Conservation (phyloP, 2,113 vertebrate species). For the Micromys minutus region DNA sequence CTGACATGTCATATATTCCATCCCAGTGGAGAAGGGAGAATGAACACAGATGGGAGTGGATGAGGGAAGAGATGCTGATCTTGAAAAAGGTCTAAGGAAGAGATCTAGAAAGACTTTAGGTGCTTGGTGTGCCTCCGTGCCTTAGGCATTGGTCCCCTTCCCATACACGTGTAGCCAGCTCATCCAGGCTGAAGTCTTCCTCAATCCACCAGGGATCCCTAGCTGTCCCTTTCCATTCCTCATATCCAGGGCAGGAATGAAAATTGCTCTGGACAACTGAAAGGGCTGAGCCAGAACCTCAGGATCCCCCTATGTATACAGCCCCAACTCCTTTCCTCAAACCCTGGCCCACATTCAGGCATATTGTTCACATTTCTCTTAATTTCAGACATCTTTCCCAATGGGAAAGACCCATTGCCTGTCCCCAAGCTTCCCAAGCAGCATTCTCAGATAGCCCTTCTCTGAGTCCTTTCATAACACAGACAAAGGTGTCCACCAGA, state of each 20-base stretch:
- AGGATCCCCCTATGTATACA: neutral
- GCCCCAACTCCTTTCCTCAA: neutral
- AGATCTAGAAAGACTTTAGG: too few species aligned
- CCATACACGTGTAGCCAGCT: neutral
- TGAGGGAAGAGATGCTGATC: neutral
- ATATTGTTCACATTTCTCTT: neutral
- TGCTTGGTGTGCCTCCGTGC: neutral
- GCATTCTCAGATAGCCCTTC: neutral
- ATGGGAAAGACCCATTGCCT: neutral
- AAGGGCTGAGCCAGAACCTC: neutral
- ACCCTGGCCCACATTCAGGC: neutral
- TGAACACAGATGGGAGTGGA: neutral
- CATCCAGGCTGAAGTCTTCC: neutral
- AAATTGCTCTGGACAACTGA: neutral
- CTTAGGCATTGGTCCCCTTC: neutral
- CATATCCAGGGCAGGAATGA: neutral
- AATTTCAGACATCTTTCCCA: neutral
- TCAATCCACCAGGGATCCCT: neutral
- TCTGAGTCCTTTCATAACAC: neutral
- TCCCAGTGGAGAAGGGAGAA: neutral
- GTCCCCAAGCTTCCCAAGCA: neutral
- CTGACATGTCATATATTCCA: neutral
- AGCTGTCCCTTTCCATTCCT: neutral
- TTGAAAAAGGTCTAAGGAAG: neutral
- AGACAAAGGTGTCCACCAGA: accelerated